Conservation (phyloP, 1,140 invertebrate species). For the Drosophila equinoxialis region DNA sequence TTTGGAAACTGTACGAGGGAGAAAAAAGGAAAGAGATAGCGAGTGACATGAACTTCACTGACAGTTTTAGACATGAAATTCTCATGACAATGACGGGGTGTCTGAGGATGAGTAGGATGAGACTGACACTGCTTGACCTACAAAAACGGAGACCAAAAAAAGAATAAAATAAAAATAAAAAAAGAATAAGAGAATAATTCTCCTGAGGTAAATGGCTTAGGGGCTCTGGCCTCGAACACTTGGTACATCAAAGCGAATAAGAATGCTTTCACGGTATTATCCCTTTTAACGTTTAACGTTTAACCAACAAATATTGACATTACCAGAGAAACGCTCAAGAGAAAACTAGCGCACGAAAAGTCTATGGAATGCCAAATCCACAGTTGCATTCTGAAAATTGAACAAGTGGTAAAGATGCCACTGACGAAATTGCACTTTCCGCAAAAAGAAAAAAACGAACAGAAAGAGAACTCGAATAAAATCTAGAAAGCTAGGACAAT, state of each 20-base stretch:
- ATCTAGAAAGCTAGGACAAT: slow-evolving; percentile 41
- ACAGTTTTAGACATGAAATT: slow-evolving; percentile 63
- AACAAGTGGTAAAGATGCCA: slow-evolving; percentile 59
- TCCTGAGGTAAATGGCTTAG: slow-evolving; percentile 32
- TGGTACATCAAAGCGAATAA: slow-evolving; percentile 56
- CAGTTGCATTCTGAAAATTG: slow-evolving; percentile 49
- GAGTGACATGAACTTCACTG: slow-evolving; percentile 57
- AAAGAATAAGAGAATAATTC: slow-evolving; percentile 23
- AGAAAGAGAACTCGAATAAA: neutral
- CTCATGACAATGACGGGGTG: slow-evolving; percentile 60
- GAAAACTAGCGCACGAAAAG: slow-evolving; percentile 33
- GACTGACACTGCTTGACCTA: slow-evolving; percentile 68
- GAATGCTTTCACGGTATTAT: slow-evolving; percentile 45
- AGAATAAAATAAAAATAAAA: neutral
- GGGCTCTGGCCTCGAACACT: slow-evolving; percentile 33
- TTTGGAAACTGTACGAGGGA: too few relatives aligned
- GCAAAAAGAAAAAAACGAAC: slow-evolving; percentile 8
- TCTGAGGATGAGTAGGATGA: slow-evolving; percentile 23
- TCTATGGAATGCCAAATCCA: slow-evolving; percentile 29
- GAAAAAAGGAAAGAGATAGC: too few relatives aligned
- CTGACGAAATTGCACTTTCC: slow-evolving; percentile 68
- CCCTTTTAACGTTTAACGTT: slow-evolving; percentile 35
- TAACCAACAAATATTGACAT: slow-evolving; percentile 52
- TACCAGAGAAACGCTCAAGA: slow-evolving; percentile 5
- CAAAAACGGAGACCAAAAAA: slow-evolving; percentile 33